Evolutionary conservation across 2,888 invertebrate genomes (phyloP), one percentile per base, ranked within the genome.

Genomic region (Teleiodes luculella): DNA sequence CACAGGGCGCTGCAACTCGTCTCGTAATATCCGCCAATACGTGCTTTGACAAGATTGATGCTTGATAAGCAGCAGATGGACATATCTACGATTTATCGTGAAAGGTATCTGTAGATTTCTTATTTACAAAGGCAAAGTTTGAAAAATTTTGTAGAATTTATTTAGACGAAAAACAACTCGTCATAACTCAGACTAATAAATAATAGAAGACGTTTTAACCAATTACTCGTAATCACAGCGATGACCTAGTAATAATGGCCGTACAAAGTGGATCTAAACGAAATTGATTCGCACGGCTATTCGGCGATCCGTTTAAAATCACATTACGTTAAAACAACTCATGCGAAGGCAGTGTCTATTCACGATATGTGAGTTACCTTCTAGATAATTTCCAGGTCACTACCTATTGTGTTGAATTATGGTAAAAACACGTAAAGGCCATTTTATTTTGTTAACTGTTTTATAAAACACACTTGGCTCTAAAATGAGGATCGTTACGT

Each of bases 321-420:
- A 63, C 64, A 68, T 71, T 70, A 70, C 56, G 61, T 45, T 57
- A 59, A 61, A 62, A 63, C 62, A 63, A 59, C 63, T 65, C 65
- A 62, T 63, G 64, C 58, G 60, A 60, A 53, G 49, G 39, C 18
- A 30, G 28, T n/a, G n/a, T n/a, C n/a, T 47, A 61, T 66, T 63
- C 58, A 62, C 63, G 64, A 59, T 61, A 62, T 59, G 68, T 73
- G 24, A 4, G 6, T 77, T 75, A 74, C 80, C 75, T 80, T 79
- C 76, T 69, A 69, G 61, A 67, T 75, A 77, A 78, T 78, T 77
- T 73, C 73, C 68, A 71, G 70, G n/a, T n/a, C n/a, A n/a, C n/a
- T 71, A 65, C 65, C 68, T 73, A 74, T 76, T 76, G 72, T 61
- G 63, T 14, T 39, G 36, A 14, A 5, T 5, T 37, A 16, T 37